Evolutionary conservation across 1,140 invertebrate genomes (phyloP), one percentile per base, ranked within the genome.

Genomic region (Euborellia annulipes): DNA sequence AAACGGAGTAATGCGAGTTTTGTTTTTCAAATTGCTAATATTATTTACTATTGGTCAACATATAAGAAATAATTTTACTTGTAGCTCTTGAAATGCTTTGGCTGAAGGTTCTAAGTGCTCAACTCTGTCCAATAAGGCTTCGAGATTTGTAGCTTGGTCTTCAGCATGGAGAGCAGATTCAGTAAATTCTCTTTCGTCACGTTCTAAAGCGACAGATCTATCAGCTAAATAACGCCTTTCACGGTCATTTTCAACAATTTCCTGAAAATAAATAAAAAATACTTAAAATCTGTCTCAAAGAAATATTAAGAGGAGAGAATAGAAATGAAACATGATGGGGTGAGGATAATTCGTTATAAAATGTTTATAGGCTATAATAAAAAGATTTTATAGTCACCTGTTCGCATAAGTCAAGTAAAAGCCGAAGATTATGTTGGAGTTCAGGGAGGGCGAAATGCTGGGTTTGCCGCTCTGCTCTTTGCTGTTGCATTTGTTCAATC

Each of bases 321-420:
- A n/a, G n/a, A n/a, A n/a, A n/a, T n/a, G n/a, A n/a, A n/a, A n/a
- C n/a, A n/a, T n/a, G n/a, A n/a, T n/a, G n/a, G n/a, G n/a, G n/a
- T n/a, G n/a, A n/a, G n/a, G n/a, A n/a, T n/a, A n/a, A n/a, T n/a
- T n/a, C n/a, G n/a, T n/a, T n/a, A n/a, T n/a, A n/a, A n/a, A n/a
- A n/a, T n/a, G n/a, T n/a, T n/a, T n/a, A n/a, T n/a, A n/a, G n/a
- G n/a, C n/a, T n/a, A n/a, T n/a, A n/a, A n/a, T 27, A 37, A 30
- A 13, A 45, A 45, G 34, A 43, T 30, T 50, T n/a, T n/a, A n/a
- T n/a, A n/a, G 9, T 47, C 57, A 76, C 75, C 64, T 96, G 85
- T 67, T 98, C 93, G 48, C 88, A 88, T 66, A 89, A 81, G 47
- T 93, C 85, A 2, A 95, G 81, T 34, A 96, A 64, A 13, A 96